phyloP scores from a whole-genome alignment of 2,888 invertebrate species.

The Conops quadrifasciatus region DNA sequence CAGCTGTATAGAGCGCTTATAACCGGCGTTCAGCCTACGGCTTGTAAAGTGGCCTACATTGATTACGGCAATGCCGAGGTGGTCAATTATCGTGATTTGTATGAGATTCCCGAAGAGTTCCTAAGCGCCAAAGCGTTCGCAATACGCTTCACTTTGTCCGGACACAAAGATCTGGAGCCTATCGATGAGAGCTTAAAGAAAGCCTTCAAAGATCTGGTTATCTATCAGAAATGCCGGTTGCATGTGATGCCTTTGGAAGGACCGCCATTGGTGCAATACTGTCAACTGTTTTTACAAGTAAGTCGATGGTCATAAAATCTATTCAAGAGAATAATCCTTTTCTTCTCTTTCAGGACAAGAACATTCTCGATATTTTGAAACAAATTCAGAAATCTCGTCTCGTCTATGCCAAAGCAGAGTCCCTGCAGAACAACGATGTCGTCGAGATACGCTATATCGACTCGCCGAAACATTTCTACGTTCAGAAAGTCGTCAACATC shows the following conservation, averaged over 20 bases:
- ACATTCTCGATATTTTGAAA: conserved; percentile 56
- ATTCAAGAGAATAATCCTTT: conserved; percentile 48
- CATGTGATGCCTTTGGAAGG: conserved; percentile 76
- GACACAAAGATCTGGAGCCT: conserved; percentile 71
- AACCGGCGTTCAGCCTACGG: conserved; percentile 75
- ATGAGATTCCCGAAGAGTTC: conserved; percentile 77
- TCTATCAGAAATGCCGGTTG: conserved; percentile 71
- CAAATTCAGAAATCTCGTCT: conserved; percentile 56
- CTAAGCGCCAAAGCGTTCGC: conserved; percentile 79
- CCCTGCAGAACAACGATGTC: conserved; percentile 55
- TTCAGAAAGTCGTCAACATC: conserved; percentile 74
- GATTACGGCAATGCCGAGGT: conserved; percentile 83
- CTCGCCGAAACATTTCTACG: conserved; percentile 77
- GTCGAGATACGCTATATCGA: conserved; percentile 64
- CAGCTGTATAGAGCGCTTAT: conserved; percentile 80
- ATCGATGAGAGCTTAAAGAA: conserved; percentile 72
- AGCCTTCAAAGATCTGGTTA: conserved; percentile 75
- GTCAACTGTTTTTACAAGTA: conserved; percentile 71
- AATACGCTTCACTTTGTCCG: conserved; percentile 77
- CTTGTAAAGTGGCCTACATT: conserved; percentile 81
- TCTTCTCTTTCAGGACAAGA: conserved; percentile 47
- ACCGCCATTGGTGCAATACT: conserved; percentile 78
- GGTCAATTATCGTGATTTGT: conserved; percentile 76
- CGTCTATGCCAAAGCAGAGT: conserved; percentile 56
- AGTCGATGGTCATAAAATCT: conserved; percentile 69